A percentile compares a stretch with the other conserved stretches of the same genome.
These are phyloP conservation scores for Trochalopteron elliotii DNA, from an alignment of 2,113 vertebrate genomes.

Conservation along the genomic window DNA sequence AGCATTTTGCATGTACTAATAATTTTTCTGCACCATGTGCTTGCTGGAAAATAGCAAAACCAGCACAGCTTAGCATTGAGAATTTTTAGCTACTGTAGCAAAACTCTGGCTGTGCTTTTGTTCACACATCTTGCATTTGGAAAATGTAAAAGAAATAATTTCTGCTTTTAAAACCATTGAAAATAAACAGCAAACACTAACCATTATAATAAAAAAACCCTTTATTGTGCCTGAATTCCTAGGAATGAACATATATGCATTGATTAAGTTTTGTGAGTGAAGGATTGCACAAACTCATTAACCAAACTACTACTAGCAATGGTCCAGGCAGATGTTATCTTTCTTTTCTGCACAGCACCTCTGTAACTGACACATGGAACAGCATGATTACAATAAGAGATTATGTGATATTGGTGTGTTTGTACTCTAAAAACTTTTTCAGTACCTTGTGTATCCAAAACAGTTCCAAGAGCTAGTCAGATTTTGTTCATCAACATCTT, in stretches of 20 bases:
- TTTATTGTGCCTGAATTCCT: neutral
- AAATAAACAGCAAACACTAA: neutral
- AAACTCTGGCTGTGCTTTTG: neutral
- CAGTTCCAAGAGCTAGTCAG: neutral
- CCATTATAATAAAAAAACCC: accelerated
- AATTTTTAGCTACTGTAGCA: neutral
- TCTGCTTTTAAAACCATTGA: neutral
- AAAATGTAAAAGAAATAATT: neutral
- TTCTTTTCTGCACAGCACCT: neutral
- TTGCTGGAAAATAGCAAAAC: neutral
- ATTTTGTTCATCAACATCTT: neutral
- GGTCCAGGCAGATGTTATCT: neutral
- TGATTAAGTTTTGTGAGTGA: neutral
- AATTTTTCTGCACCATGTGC: neutral
- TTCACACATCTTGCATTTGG: neutral
- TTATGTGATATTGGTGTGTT: neutral
- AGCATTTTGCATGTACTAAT: neutral
- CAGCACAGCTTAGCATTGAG: neutral
- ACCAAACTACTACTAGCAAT: neutral
- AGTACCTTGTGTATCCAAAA: neutral
- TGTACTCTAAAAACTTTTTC: neutral
- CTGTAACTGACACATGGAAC: neutral
- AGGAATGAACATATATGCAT: neutral
- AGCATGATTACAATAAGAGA: neutral
- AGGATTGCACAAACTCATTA: neutral